These are phyloP conservation scores for Hydrozoanthus tunicans DNA, from an alignment of 64 coral and sea anemone species.

Conservation along the genomic window DNA sequence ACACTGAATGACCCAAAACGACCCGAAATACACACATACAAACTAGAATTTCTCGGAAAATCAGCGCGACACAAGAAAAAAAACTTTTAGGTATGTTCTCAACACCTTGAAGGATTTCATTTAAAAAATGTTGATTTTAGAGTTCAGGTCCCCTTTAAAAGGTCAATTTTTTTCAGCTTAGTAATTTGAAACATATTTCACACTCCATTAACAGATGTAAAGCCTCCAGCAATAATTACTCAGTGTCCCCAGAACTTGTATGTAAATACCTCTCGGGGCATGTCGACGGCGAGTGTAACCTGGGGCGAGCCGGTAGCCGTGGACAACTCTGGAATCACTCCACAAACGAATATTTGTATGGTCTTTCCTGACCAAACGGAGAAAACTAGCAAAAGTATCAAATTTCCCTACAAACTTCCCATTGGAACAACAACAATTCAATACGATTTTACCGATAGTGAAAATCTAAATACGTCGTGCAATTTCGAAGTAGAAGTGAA, in stretches of 20 bases:
- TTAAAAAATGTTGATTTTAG: too few species aligned
- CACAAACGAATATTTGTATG: neutral
- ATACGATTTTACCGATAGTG: slow-evolving; percentile 25
- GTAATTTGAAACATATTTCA: neutral
- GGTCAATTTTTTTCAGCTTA: neutral
- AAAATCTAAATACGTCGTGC: neutral
- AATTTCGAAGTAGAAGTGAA: neutral
- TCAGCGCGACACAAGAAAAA: too few species aligned
- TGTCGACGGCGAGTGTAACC: neutral
- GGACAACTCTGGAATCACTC: slow-evolving; percentile 9
- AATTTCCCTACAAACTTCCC: slow-evolving; percentile 12
- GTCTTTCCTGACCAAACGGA: neutral
- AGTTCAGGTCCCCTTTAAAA: too few species aligned
- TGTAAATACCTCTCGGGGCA: neutral
- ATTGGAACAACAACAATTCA: slow-evolving; percentile 21
- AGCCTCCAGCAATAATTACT: slow-evolving; percentile 3
- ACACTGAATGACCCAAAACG: too few species aligned
- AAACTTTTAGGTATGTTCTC: too few species aligned
- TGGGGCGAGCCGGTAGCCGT: neutral
- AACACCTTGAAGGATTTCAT: too few species aligned
- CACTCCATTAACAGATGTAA: neutral
- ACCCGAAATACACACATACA: too few species aligned
- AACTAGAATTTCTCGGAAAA: too few species aligned
- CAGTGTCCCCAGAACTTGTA: neutral
- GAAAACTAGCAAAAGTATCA: neutral